Evolutionary conservation across 2,113 vertebrate species (phyloP), one percentile per base, ranked within the genome.

Genomic region (Cinclus cinclus): DNA sequence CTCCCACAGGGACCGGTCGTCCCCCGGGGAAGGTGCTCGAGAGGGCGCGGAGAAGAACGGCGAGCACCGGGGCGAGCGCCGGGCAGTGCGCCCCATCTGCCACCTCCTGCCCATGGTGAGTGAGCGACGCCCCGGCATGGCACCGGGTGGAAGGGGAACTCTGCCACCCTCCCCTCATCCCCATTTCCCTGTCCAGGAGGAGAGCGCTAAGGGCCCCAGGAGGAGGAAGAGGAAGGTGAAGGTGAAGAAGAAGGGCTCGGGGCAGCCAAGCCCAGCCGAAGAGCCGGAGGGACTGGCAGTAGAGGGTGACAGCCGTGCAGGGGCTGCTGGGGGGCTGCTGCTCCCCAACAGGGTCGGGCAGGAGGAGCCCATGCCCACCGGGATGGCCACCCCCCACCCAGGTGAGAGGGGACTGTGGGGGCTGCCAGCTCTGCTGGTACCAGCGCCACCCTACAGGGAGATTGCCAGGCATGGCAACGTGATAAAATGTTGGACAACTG

Each of bases 101-200:
- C 97, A 96, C 53, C 98, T 98, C 42, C 92, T 98, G 56, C 96
- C 97, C n/a, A 94, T 92, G 98, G 98, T 98, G 76, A 86, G 95
- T 1, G 50, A 41, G 16, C 0, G 68, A 31, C 10, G 33, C 11
- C 25, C 23, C 6, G 15, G n/a, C 6, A 8, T 2, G 42, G 30
- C 11, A 6, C 0, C 4, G 68, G 39, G 4, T 4, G 37, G 18
- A 3, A 75, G 14, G 10, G 33, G 10, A 13, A 18, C 2, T 33
- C 15, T 6, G 2, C 5, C 5, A 4, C 35, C 44, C 39, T 17
- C 30, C 10, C 28, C 24, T 94, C 37, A 70, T 6, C 5, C 17
- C 25, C 6, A 15, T 60, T 21, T 39, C 15, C 39, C 24, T 44
- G 28, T 25, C 30, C 93, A 94, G 82, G 98, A 98, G 74, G 96